Evolutionary conservation across 2,113 vertebrate species (phyloP).

Genomic region (Paracanthobrama guichenoti): DNA sequence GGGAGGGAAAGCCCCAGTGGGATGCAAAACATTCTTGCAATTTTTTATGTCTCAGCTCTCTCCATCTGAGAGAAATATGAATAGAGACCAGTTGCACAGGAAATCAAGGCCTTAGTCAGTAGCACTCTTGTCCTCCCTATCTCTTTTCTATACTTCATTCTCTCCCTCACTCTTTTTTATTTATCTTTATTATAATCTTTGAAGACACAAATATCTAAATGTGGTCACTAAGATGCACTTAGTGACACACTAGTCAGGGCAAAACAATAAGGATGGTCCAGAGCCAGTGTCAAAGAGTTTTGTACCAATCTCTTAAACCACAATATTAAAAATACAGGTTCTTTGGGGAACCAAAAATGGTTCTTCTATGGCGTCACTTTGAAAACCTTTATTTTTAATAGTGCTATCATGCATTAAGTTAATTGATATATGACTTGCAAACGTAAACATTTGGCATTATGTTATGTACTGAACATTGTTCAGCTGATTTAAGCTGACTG

Average conservation of each 20-base stretch:
- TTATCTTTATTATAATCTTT: neutral
- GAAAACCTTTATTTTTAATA: no score
- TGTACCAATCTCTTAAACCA: no score
- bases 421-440: no score
- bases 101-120: constrained; percentile 27
- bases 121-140: neutral
- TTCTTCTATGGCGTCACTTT: neutral
- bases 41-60: constrained; percentile 46
- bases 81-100: constrained; percentile 22
- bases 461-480: no score
- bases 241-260: no score
- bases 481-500: no score
- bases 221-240: neutral
- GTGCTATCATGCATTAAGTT: no score
- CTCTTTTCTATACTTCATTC: neutral
- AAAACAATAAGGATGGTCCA: no score
- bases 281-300: no score
- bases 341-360: neutral
- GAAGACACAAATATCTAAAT: neutral
- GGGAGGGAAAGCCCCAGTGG: constrained; percentile 54
- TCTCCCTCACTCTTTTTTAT: neutral
- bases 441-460: no score
- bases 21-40: constrained; percentile 56
- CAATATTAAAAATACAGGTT: neutral
- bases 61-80: constrained; percentile 24